Evolutionary conservation across 2,888 invertebrate genomes (phyloP), one percentile per base, ranked within the genome.

Genomic region (Apoda limacodes): DNA sequence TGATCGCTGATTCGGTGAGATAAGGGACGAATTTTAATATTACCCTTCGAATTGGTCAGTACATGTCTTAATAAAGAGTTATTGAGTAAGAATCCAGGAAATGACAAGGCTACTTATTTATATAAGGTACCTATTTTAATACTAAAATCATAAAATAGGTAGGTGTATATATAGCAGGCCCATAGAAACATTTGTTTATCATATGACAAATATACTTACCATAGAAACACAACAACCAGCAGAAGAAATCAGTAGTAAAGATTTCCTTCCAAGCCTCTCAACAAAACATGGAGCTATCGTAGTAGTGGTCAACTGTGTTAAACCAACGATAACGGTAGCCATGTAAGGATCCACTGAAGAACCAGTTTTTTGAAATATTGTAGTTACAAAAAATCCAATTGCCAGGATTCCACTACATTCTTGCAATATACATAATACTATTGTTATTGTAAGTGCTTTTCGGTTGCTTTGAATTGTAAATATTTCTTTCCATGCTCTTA

Each of bases 401-500:
- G 56, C 58, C 2, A 55, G 52, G 0, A 61, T 53, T 1, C 60
- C 61, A 11, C 58, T 59, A 3, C 47, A 28, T 25, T 52, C 49
- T 21, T 52, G 51, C 13, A 50, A 25, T 0, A 50, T 54, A 25
- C 53, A 52, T 7, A 61, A 39, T 20, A 44, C 53, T 2, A 60
- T 25, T 0, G 56, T 59, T 25, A 61, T 60, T 28, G 56, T 52
- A 2, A 61, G 45, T 0, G 58, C 51, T 20, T 44, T 41, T 9
- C 60, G 49, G 20, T 61, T 61, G 1, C 55, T 41, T 25, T 54
- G 60, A 4, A 55, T 53, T 1, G 61, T 57, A 25, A 61, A 60
- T 24, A 60, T 59, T 35, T 60, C 54, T 3, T 52, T 42, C 58
- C 60, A 61, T 1, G 53, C 52, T 32, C 52, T 58, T 54, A 55